Evolutionary conservation across 2,888 invertebrate genomes (phyloP).

Genomic region (Sphaeridia pumilis): DNA sequence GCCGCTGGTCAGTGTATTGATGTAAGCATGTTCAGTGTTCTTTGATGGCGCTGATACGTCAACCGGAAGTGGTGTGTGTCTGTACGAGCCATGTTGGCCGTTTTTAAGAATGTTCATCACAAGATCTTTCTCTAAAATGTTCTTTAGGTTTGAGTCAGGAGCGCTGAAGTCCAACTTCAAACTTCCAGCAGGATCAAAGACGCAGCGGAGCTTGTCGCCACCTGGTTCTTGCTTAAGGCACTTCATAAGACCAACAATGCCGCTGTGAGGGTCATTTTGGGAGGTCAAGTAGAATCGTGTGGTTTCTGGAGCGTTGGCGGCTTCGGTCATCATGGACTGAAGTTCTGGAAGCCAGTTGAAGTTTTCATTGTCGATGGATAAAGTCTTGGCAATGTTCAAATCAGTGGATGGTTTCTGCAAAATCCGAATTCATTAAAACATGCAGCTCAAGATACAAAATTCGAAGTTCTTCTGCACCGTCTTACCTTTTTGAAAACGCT

Average conservation of each 20-base stretch:
- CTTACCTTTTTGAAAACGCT: constrained; percentile 12
- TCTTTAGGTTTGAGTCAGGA: background rate
- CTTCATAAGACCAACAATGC: constrained; percentile 75
- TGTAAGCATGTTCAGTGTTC: constrained; percentile 54
- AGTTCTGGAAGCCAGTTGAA: constrained; percentile 70
- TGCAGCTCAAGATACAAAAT: background rate
- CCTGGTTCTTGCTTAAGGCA: constrained; percentile 80
- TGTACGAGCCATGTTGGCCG: constrained; percentile 44
- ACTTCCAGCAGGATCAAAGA: constrained; percentile 39
- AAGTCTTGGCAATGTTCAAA: background rate
- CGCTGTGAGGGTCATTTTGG: constrained; percentile 56
- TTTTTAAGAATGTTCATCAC: constrained; percentile 36
- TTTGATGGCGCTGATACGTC: constrained; percentile 33
- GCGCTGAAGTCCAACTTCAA: constrained; percentile 4
- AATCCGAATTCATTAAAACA: background rate
- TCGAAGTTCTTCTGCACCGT: no score
- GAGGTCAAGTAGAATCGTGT: constrained; percentile 8
- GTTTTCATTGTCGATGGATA: constrained; percentile 33
- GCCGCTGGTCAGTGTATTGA: constrained; percentile 64
- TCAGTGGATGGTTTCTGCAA: background rate
- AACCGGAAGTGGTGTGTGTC: constrained; percentile 41
- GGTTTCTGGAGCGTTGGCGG: constrained; percentile 40
- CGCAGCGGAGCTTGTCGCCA: constrained; percentile 53
- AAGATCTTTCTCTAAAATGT: constrained; percentile 12
- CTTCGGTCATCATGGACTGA: constrained; percentile 59